phyloP scores from a whole-genome alignment of 2,888 invertebrate genomes.

The Chrysopilus asiliformis region DNA sequence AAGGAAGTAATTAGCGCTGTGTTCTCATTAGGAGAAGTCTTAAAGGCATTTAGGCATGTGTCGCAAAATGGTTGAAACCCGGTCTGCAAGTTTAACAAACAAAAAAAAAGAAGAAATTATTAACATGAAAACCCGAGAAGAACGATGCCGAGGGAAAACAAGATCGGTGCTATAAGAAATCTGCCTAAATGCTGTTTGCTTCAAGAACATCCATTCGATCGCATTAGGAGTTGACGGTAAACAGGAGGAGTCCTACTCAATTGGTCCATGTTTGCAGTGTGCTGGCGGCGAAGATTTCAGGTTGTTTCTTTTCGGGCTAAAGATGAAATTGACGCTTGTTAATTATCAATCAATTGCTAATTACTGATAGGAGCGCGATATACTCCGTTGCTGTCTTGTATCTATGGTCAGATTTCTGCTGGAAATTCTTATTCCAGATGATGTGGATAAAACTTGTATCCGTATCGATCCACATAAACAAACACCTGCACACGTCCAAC shows the following conservation, averaged over 20 bases:
- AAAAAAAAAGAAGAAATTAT: not conserved
- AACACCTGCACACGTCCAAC: conserved; percentile 9
- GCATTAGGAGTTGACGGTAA: too few relatives aligned
- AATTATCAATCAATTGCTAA: conserved; percentile 31
- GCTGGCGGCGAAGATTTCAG: too few relatives aligned
- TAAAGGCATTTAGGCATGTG: not conserved
- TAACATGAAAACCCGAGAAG: not conserved
- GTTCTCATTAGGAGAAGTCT: conserved; percentile 2
- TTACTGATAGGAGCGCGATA: conserved; percentile 30
- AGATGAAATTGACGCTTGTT: conserved; percentile 27
- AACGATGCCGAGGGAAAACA: not conserved
- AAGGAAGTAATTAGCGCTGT: conserved; percentile 1
- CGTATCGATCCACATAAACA: too few relatives aligned
- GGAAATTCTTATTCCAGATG: not conserved
- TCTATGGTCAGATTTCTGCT: not conserved
- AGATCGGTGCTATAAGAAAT: not conserved
- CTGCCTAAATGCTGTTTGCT: conserved; percentile 2
- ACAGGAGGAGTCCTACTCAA: too few relatives aligned
- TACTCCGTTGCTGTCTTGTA: conserved; percentile 13
- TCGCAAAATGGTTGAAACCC: not conserved
- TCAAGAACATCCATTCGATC: too few relatives aligned
- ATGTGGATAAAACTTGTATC: too few relatives aligned
- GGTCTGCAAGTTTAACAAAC: not conserved
- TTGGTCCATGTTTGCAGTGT: too few relatives aligned
- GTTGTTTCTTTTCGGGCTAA: too few relatives aligned